Percentiles rank a stretch among this genome's conserved stretches.
Conservation (phyloP, 1,140 invertebrate species). For the Cydia amplana region DNA sequence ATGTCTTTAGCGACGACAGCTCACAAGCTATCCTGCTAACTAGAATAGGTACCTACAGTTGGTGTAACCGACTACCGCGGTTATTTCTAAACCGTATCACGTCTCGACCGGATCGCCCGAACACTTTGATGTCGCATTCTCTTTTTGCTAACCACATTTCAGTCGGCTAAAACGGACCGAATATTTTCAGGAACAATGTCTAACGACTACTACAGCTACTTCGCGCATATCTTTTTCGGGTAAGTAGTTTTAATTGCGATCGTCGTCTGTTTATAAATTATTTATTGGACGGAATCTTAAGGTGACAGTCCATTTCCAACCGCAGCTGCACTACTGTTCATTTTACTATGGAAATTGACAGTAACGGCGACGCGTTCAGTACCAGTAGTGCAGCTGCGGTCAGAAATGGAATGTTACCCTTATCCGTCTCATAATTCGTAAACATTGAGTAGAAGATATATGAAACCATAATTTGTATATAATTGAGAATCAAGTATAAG, state of each 20-base stretch:
- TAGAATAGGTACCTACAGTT: background rate
- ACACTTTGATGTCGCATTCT: conserved; percentile 74
- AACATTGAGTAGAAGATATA: no score
- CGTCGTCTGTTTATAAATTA: background rate
- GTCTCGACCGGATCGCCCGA: conserved; percentile 63
- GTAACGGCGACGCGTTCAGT: no score
- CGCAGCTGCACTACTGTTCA: no score
- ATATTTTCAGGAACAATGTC: conserved; percentile 72
- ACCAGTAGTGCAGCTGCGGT: no score
- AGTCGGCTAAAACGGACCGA: conserved; percentile 51
- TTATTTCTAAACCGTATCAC: conserved; percentile 76
- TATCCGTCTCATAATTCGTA: background rate
- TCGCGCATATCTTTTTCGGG: conserved; percentile 39
- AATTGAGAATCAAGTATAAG: no score
- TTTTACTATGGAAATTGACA: no score
- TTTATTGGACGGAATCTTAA: background rate
- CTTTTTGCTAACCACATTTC: conserved; percentile 75
- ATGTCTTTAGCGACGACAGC: conserved; percentile 53
- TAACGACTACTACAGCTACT: conserved; percentile 42
- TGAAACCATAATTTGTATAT: no score
- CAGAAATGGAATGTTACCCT: no score
- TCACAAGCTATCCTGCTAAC: conserved; percentile 37
- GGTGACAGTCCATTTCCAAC: no score
- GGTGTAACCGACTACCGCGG: conserved; percentile 44
- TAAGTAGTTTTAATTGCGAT: conserved; percentile 3